Base-by-base conservation (phyloP, 2,888 invertebrate species). In the Byasa hedistus region DNA sequence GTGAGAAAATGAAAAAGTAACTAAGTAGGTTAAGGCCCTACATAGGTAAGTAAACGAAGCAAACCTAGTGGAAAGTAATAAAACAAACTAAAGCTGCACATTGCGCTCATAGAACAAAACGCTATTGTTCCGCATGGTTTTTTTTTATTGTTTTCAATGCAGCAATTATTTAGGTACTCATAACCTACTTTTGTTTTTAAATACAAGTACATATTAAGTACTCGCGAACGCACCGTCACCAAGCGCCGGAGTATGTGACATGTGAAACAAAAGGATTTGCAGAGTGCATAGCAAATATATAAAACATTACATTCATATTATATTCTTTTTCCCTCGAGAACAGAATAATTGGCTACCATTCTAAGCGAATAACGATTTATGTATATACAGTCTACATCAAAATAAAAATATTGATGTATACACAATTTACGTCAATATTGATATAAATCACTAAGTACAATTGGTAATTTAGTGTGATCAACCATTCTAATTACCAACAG, bases 131-230 rank as follows among this genome's bases (percentile, higher is more conserved):
- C 57, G 32, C 19, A 8, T 39, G 39, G 27, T 4, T 48, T 48
- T 22, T 52, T 61, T 58, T 59, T 61, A 56, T 61, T 57, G 17
- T 61, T 59, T 61, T 66, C 57, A 44, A 52, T 57, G 66, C 22
- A 66, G 57, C 57, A 66, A 66, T 66, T 66, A 66, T 66, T 66
- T 66, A 61, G 61, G 61, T 58, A 23, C 66, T 66, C 66, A 61
- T 62, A 66, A 61, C 66, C 66, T 66, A 66, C 66, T 66, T 65
- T 61, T 23, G 32, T 39, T 51, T 27, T 54, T 58, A 52, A 48
- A 51, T 65, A 57, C 23, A 23, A 61, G 51, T 23, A 23, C 12
- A n/a, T 57, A 57, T 61, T 65, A 57, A 57, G 61, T 57, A 57
- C 54, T 55, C 36, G 22, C 10, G 48, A 36, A 54, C 27, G 24